Evolutionary conservation across 2,113 vertebrate genomes (phyloP).

Genomic region (Hemicordylus capensis): DNA sequence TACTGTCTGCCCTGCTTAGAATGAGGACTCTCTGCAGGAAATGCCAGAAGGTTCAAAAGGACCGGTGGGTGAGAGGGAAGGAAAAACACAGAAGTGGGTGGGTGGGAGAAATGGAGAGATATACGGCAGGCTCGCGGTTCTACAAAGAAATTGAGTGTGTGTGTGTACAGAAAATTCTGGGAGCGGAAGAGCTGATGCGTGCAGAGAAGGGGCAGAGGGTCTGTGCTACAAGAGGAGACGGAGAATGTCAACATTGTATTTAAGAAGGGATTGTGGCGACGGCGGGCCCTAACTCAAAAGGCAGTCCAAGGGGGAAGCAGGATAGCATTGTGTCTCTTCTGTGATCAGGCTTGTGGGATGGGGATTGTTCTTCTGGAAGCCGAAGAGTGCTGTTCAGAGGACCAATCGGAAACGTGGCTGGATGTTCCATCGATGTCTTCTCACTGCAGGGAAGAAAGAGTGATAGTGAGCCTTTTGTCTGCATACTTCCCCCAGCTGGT

Average conservation of each 20-base stretch:
- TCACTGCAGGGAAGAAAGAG: constrained; percentile 37
- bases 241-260: too few species aligned
- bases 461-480: constrained; percentile 17
- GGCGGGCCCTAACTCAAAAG: not conserved
- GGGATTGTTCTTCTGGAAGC: constrained; percentile 59
- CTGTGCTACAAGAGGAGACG: not conserved
- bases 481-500: not conserved
- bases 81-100: not conserved
- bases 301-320: not conserved
- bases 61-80: not conserved
- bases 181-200: not conserved
- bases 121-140: not conserved
- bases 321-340: constrained; percentile 44
- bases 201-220: not conserved
- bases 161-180: not conserved
- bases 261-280: not conserved
- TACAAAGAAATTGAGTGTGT: not conserved
- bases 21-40: not conserved
- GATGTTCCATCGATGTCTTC: constrained; percentile 63
- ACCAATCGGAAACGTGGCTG: constrained; percentile 55
- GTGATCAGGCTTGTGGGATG: constrained; percentile 13
- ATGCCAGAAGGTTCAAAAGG: not conserved
- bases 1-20: not conserved
- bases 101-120: too few species aligned
- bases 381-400: constrained; percentile 48